Conservation (phyloP, 2,888 invertebrate genomes). For the Acanthoscelides obtectus region DNA sequence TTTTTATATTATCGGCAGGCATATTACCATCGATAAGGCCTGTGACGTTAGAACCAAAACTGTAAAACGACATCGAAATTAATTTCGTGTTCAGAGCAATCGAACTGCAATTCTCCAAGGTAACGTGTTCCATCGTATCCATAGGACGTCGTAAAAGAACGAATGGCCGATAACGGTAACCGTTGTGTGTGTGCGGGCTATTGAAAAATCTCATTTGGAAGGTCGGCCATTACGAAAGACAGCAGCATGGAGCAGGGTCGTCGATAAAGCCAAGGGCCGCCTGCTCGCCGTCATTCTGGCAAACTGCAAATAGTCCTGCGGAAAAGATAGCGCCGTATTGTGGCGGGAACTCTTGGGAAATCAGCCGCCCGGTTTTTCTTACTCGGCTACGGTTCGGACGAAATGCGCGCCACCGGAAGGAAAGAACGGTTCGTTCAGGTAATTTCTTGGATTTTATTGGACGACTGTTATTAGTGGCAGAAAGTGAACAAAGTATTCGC, state of each 20-base stretch:
- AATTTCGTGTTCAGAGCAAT: neutral
- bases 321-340: slow-evolving; percentile 25
- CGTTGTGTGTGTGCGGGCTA: slow-evolving; percentile 26
- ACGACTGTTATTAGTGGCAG: neutral
- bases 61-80: neutral
- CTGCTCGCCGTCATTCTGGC: slow-evolving; percentile 23
- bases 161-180: neutral
- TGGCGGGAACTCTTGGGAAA: slow-evolving; percentile 34
- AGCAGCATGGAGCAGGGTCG: slow-evolving; percentile 22
- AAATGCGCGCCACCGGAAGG: neutral
- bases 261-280: slow-evolving; percentile 33
- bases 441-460: neutral
- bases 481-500: neutral
- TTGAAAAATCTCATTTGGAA: slow-evolving; percentile 39
- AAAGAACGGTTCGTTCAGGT: neutral
- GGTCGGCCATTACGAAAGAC: slow-evolving; percentile 5
- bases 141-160: neutral
- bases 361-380: slow-evolving; percentile 22
- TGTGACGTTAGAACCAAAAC: too few species aligned
- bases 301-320: slow-evolving; percentile 31
- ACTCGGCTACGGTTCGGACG: neutral
- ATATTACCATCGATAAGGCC: too few species aligned
- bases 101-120: neutral
- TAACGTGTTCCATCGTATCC: neutral
- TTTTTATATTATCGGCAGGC: too few species aligned